Conservation (phyloP, 2,797 vertebrate species). For the Distichodus sexfasciatus region DNA sequence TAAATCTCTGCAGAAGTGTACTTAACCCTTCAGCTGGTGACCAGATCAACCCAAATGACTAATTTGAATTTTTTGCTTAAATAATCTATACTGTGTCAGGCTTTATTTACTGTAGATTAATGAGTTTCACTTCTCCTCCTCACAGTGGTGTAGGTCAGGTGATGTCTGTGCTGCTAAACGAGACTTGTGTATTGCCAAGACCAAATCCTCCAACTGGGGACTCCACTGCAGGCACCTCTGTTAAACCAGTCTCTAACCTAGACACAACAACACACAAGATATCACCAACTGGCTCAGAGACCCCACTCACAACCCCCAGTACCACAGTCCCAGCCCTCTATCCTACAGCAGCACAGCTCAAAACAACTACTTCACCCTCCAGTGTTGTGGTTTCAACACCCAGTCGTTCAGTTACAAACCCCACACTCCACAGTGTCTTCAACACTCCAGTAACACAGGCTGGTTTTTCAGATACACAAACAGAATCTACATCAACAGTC, state of each 20-base stretch:
- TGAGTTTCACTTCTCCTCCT: no score
- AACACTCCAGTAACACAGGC: background rate
- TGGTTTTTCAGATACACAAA: background rate
- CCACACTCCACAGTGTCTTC: background rate
- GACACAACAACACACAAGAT: background rate
- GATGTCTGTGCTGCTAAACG: slow-evolving; percentile 57
- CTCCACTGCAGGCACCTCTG: no score
- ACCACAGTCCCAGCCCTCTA: background rate
- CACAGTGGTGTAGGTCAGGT: slow-evolving; percentile 52
- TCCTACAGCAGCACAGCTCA: background rate
- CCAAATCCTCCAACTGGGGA: no score
- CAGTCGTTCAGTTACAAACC: background rate
- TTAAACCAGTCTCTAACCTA: no score
- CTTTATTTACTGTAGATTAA: no score
- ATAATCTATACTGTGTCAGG: no score
- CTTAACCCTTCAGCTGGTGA: no score
- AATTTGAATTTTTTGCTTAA: no score
- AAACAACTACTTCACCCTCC: background rate
- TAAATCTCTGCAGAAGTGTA: no score
- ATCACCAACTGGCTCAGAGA: background rate
- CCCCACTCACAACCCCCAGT: background rate
- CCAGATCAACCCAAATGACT: no score
- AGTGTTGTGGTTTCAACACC: background rate
- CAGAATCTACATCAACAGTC: no score
- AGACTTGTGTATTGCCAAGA: slow-evolving; percentile 48